phyloP scores from a whole-genome alignment of 2,888 invertebrate species.

The Prosopocoilus inquinatus region DNA sequence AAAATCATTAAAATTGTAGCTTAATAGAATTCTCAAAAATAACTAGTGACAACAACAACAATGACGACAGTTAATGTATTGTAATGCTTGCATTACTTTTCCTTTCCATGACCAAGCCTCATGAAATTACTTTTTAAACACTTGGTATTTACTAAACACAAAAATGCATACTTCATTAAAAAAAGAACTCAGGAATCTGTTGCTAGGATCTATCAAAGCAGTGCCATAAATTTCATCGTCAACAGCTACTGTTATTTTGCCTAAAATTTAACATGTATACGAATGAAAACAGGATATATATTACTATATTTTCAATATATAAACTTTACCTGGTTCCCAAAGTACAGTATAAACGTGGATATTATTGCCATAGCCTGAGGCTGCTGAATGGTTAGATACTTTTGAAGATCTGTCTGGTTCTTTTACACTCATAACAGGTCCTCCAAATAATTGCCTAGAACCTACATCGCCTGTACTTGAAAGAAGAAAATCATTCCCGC shows the following conservation, averaged over 20 bases:
- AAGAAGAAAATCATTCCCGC: slow-evolving; percentile 45
- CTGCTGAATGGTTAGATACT: slow-evolving; percentile 23
- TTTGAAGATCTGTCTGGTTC: slow-evolving; percentile 48
- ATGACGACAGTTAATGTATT: too few relatives aligned
- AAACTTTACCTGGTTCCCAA: slow-evolving; percentile 66
- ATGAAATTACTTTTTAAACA: too few relatives aligned
- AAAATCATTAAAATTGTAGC: too few relatives aligned
- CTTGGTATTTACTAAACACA: too few relatives aligned
- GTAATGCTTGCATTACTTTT: too few relatives aligned
- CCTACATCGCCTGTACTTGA: slow-evolving; percentile 47
- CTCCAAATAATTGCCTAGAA: slow-evolving; percentile 53
- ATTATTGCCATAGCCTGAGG: slow-evolving; percentile 40
- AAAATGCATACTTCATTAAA: slow-evolving; percentile 46
- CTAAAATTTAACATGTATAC: slow-evolving; percentile 30
- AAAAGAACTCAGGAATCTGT: slow-evolving; percentile 49
- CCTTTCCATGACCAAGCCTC: too few relatives aligned
- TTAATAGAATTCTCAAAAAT: too few relatives aligned
- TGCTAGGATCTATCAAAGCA: slow-evolving; percentile 26
- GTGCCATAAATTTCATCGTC: slow-evolving; percentile 47
- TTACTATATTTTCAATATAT: too few relatives aligned
- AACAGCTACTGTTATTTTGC: slow-evolving; percentile 42
- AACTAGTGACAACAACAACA: too few relatives aligned
- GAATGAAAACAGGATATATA: too few relatives aligned
- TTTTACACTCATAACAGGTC: slow-evolving; percentile 48
- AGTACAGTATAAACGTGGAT: slow-evolving; percentile 65